phyloP scores from a whole-genome alignment of 1,140 invertebrate species.

The Saccostrea cuccullata region DNA sequence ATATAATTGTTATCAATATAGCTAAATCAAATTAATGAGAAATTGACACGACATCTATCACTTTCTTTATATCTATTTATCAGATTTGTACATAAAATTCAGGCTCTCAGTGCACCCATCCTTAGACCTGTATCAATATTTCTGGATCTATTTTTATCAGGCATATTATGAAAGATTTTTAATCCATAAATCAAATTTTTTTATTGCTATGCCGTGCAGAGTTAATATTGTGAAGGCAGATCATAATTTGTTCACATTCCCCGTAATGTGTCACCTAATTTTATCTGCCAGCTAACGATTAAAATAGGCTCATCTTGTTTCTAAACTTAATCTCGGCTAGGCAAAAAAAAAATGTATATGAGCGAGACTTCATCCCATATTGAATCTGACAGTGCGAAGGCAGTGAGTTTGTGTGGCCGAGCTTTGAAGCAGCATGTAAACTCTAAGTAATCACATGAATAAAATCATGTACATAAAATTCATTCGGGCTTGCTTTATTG shows the following conservation, averaged over 20 bases:
- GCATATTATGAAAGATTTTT: slow-evolving; percentile 28
- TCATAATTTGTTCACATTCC: slow-evolving; percentile 30
- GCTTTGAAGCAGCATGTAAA: background rate
- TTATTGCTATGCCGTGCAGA: slow-evolving; percentile 17
- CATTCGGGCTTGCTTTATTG: background rate
- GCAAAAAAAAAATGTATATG: background rate
- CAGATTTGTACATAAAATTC: slow-evolving; percentile 4
- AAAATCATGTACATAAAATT: slow-evolving; percentile 17
- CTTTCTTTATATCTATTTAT: slow-evolving; percentile 24
- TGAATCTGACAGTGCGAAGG: background rate
- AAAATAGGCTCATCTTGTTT: slow-evolving; percentile 18
- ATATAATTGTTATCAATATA: slow-evolving; percentile 10
- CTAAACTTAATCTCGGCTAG: background rate
- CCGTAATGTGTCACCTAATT: slow-evolving; percentile 29
- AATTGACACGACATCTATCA: slow-evolving; percentile 8
- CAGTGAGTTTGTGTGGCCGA: background rate
- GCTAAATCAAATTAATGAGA: slow-evolving; percentile 19
- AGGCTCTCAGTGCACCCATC: background rate
- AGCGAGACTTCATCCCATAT: background rate
- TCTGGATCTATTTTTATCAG: background rate
- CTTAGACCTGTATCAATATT: background rate
- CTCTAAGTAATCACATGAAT: slow-evolving; percentile 5
- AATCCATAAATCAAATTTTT: slow-evolving; percentile 2
- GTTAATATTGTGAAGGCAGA: slow-evolving; percentile 37
- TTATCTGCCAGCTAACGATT: slow-evolving; percentile 27